phyloP scores from a whole-genome alignment of 2,113 vertebrate genomes.

The Gymnarchus niloticus region DNA sequence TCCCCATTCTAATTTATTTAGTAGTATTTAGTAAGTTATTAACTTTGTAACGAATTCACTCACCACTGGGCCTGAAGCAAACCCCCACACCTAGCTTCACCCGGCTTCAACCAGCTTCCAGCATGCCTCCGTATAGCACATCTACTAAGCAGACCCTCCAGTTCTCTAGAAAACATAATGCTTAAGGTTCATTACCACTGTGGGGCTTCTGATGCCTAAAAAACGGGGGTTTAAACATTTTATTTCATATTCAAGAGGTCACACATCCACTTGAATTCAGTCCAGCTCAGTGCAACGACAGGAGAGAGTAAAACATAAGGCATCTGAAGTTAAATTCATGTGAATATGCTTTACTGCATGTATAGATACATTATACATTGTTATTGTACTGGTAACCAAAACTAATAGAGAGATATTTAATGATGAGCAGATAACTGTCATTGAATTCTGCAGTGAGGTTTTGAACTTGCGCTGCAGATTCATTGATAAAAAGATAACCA shows the following conservation, averaged over 20 bases:
- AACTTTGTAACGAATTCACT: too few relatives aligned
- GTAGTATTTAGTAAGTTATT: not conserved
- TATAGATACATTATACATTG: too few relatives aligned
- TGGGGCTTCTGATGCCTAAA: too few relatives aligned
- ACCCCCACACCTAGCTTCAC: not conserved
- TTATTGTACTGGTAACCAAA: not conserved
- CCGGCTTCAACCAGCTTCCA: too few relatives aligned
- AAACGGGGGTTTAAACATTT: not conserved
- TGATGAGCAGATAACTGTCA: not conserved
- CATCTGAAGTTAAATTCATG: not conserved
- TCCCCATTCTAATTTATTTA: not conserved
- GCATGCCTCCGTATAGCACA: not conserved
- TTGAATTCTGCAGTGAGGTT: not conserved
- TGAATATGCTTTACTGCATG: not conserved
- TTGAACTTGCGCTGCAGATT: not conserved
- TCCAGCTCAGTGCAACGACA: not conserved
- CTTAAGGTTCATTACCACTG: not conserved
- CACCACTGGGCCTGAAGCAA: not conserved
- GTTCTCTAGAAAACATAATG: not conserved
- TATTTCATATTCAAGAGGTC: too few relatives aligned
- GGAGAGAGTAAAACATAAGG: not conserved
- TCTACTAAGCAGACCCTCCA: not conserved
- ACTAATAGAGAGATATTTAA: not conserved
- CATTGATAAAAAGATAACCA: not conserved
- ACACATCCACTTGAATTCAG: not conserved